Evolutionary conservation across 2,888 invertebrate species (phyloP).

Genomic region (Margaritifera margaritifera): DNA sequence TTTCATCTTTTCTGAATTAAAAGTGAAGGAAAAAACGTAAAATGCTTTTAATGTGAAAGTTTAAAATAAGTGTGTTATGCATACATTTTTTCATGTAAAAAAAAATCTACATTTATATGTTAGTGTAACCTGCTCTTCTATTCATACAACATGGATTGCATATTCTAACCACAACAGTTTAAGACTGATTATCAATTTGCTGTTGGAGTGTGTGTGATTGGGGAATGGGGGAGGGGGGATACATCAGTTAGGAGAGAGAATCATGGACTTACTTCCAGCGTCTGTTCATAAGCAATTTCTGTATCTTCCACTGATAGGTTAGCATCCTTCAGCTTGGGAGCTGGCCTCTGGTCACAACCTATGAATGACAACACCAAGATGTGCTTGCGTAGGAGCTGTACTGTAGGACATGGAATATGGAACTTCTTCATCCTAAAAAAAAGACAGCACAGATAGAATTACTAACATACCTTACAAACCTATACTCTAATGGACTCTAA

Average conservation of each 20-base stretch:
- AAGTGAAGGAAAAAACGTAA: no score
- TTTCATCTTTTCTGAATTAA: no score
- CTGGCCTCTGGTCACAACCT: constrained; percentile 75
- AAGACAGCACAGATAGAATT: neutral
- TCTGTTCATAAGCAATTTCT: constrained; percentile 75
- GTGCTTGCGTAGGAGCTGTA: constrained; percentile 76
- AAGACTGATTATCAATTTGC: neutral
- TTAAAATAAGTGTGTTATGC: no score
- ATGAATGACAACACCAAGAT: constrained; percentile 78
- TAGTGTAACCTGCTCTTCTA: no score
- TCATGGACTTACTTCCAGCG: constrained; percentile 63
- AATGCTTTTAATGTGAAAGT: no score
- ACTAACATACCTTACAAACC: no score
- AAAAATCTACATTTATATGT: no score
- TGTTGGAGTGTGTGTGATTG: neutral
- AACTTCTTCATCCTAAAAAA: constrained; percentile 73
- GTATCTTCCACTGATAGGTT: constrained; percentile 70
- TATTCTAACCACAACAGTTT: no score
- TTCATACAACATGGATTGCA: no score
- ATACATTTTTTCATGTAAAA: no score
- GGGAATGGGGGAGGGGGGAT: neutral
- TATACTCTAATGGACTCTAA: no score
- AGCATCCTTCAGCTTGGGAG: constrained; percentile 76
- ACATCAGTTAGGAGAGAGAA: neutral
- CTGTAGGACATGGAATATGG: constrained; percentile 75